phyloP scores from a whole-genome alignment of 2,888 invertebrate species.

The Kryphioiulus occultus region DNA sequence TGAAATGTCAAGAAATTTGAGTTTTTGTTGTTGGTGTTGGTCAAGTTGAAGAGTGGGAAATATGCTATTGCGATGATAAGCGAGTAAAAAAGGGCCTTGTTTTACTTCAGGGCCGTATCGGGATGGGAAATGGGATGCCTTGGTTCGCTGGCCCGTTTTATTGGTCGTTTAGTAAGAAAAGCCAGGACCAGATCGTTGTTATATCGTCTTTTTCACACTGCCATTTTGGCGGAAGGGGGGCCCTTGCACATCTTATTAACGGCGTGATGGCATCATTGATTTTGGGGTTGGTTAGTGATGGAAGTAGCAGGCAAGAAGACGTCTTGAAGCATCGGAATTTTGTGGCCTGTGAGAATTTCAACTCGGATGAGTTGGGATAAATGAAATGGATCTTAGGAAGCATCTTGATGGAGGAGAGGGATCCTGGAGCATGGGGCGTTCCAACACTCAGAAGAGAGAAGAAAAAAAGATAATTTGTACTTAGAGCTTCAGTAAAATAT shows the following conservation, averaged over 20 bases:
- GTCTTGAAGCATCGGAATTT: not conserved
- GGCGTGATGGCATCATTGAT: slow-evolving; percentile 35
- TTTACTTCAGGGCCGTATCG: not conserved
- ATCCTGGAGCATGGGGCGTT: not conserved
- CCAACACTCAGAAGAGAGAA: not conserved
- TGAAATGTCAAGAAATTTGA: not conserved
- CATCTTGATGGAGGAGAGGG: not conserved
- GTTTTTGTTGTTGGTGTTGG: not conserved
- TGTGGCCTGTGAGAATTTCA: slow-evolving; percentile 35
- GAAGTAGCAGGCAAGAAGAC: not conserved
- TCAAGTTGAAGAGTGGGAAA: not conserved
- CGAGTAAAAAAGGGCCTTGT: not conserved
- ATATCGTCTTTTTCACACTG: slow-evolving; percentile 31
- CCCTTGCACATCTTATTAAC: slow-evolving; percentile 20
- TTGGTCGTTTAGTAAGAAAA: not conserved
- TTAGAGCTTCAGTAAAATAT: not conserved
- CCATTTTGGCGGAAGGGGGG: not conserved
- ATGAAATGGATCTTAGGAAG: not conserved
- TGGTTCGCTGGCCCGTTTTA: slow-evolving; percentile 26
- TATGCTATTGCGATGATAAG: not conserved
- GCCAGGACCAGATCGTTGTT: slow-evolving; percentile 26
- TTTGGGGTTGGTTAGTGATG: slow-evolving; percentile 35
- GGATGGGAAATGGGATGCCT: not conserved
- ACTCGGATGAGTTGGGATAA: not conserved
- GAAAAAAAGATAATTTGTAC: not conserved